A percentile compares a stretch with the other conserved stretches of the same genome.
These are phyloP conservation scores for Resseliella maxima DNA, from an alignment of 2,888 invertebrate genomes.

Conservation along the genomic window DNA sequence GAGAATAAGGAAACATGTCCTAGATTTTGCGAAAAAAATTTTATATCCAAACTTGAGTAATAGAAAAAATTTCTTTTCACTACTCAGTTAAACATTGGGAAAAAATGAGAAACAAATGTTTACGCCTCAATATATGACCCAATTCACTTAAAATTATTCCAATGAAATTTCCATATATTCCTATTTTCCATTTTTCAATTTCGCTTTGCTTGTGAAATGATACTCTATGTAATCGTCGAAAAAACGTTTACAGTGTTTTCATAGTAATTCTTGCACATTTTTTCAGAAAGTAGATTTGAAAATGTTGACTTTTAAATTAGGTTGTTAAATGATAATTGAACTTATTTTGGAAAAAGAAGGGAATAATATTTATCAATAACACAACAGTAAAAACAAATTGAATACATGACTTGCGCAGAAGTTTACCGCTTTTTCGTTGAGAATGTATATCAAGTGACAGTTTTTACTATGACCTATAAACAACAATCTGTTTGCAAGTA, in stretches of 20 bases:
- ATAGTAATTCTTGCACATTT: no score
- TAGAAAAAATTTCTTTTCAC: no score
- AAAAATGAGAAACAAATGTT: background rate
- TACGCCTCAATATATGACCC: slow-evolving; percentile 24
- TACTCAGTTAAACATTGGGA: no score
- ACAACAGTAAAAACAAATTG: background rate
- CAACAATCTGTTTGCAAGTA: slow-evolving; percentile 1
- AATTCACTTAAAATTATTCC: background rate
- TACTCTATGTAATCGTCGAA: no score
- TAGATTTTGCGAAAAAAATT: no score
- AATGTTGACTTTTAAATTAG: no score
- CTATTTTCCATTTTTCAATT: background rate
- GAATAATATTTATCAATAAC: background rate
- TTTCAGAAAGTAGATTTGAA: no score
- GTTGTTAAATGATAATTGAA: no score
- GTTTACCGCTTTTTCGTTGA: slow-evolving; percentile 44
- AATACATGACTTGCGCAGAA: slow-evolving; percentile 44
- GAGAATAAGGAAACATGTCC: no score
- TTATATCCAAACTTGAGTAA: no score
- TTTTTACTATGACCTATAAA: slow-evolving; percentile 43
- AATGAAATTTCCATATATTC: background rate
- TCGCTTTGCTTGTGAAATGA: background rate
- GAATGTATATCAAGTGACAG: background rate
- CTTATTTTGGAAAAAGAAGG: background rate
- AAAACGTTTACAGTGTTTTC: no score